Evolutionary conservation across 2,888 invertebrate genomes (phyloP), one percentile per base, ranked within the genome.

Genomic region (Patella depressa): DNA sequence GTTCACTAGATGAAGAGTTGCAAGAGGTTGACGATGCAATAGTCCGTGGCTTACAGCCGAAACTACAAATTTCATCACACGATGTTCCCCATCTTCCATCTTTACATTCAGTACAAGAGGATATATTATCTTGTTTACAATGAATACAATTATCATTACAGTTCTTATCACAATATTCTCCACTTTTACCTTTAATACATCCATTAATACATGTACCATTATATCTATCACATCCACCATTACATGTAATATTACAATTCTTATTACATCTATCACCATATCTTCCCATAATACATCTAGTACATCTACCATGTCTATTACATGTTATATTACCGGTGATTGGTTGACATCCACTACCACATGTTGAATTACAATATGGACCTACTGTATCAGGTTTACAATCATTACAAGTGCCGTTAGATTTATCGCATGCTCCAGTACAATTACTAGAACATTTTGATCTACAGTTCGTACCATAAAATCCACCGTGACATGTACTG

Each of bases 211-310:
- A 85, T 0, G 72, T 57, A 7, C 85, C 85, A 24, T 78, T 77
- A 17, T 74, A 71, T 71, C 77, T 73, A 34, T 83, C 65, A 83
- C 85, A 85, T 12, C 57, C 77, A 7, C 69, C 53, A 54, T 76
- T 77, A 77, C 85, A 85, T 29, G 79, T 79, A 17, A 29, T 53
- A 76, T 76, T 82, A 75, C 85, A 85, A 9, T 59, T 45, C 3
- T 54, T 29, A 34, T 81, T 78, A 80, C 85, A 85, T n/a, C 14
- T 24, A 4, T 78, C 77, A 17, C 84, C 84, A 80, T 83, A 83
- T 65, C 65, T 65, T 24, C 24, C 24, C 11, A 24, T 24, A 24
- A 65, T 65, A 65, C 65, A 65, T 3, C 65, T 24, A 11, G 24
- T 24, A 65, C 19, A 65, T 24, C 19, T 19, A 19, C 24, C 19